Conservation (phyloP, 2,113 vertebrate genomes). For the Chelonoidis abingdonii region DNA sequence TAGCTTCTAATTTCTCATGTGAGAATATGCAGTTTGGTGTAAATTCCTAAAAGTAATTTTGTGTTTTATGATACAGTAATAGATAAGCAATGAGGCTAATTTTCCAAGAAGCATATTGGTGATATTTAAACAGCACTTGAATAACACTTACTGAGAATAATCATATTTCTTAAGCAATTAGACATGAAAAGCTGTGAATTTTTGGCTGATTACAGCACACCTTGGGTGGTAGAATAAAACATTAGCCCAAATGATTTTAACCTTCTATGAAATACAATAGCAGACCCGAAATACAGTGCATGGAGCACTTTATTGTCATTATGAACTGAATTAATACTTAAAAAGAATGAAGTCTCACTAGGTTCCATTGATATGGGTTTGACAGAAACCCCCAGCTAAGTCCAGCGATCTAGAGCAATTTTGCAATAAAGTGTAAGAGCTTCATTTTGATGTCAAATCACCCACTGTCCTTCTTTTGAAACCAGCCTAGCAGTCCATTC, state of each 20-base stretch:
- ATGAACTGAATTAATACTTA: constrained; percentile 57
- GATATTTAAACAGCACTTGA: not conserved
- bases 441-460: constrained; percentile 49
- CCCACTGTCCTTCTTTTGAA: constrained; percentile 24
- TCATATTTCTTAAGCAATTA: constrained; percentile 37
- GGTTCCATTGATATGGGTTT: constrained; percentile 46
- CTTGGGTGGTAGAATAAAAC: constrained; percentile 38
- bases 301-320: constrained; percentile 46
- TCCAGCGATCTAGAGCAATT: constrained; percentile 35
- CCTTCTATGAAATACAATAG: constrained; percentile 20
- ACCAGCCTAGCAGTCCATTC: constrained; percentile 13
- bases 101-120: not conserved
- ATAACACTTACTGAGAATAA: not conserved
- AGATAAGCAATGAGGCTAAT: constrained; percentile 31
- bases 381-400: constrained; percentile 53
- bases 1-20: constrained; percentile 18
- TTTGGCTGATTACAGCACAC: constrained; percentile 8
- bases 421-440: constrained; percentile 38
- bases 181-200: not conserved
- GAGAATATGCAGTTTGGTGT: not conserved
- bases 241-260: constrained; percentile 38
- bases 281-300: constrained; percentile 36
- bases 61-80: not conserved
- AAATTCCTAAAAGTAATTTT: constrained; percentile 6
- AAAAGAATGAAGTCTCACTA: constrained; percentile 55